Base-by-base conservation (phyloP, 1,140 invertebrate species). In the Drosophila ogumai region DNA sequence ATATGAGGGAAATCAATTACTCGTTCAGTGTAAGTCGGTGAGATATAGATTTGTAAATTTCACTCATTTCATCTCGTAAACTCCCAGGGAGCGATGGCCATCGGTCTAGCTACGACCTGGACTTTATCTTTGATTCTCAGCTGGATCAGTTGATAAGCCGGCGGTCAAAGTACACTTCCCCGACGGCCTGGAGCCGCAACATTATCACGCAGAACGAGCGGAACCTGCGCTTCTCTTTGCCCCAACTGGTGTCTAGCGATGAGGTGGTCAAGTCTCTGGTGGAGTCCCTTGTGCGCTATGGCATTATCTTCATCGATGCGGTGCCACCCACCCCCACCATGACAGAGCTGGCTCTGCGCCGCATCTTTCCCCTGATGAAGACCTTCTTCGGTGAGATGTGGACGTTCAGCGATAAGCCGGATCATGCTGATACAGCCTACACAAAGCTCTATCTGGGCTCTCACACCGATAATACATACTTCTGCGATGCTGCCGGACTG, bases 381-480 rank as follows among this genome's bases (percentile, higher is more conserved):
- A 96, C 95, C 0, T 77, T 95, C 19, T 96, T 95, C 82, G 95
- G 95, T 40, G 94, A 94, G 36, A 94, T 95, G 93, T 96, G 94
- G 94, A 91, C 93, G 43, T 94, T 96, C 69, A 93, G 93, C 6
- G 93, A 94, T 8, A 91, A 93, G 34, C 81, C 93, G 25, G 93
- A 93, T 31, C 94, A 95, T 59, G 93, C 94, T 1, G 96, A 97
- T 76, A 95, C 95, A 0, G 95, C 96, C 0, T 96, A 96, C 75
- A 95, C 95, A 0, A 94, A 93, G 34, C 65, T 94, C 4, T 92
- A 93, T 31, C 68, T 95, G 1, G 93, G 93, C 7, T 90, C 92
- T 0, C 94, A 95, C 65, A 96, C 94, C 19, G 96, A 96, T 84
- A 96, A 94, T 49, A 96, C 96, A 0, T 97, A 96, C 79, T 96